Conservation (phyloP, 2,797 vertebrate genomes). For the Enteromius mattozi region DNA sequence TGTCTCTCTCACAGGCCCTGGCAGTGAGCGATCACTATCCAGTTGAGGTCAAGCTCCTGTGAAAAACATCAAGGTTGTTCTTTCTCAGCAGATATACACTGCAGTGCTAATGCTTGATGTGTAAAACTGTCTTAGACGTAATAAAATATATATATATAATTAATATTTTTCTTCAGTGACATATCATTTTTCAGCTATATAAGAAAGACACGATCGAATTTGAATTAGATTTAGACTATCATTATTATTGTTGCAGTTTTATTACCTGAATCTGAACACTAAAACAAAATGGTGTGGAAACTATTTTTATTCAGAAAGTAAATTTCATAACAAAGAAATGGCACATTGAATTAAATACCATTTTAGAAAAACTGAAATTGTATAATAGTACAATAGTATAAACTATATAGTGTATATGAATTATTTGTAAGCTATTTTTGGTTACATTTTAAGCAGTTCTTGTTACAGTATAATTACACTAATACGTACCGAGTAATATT, state of each 20-base stretch:
- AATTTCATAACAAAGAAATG: neutral
- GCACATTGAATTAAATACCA: neutral
- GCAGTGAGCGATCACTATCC: slow-evolving; percentile 92
- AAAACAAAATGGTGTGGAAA: neutral
- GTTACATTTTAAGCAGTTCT: neutral
- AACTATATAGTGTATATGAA: neutral
- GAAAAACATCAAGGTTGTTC: neutral
- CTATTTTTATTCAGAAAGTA: neutral
- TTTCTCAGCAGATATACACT: neutral
- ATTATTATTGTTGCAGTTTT: neutral
- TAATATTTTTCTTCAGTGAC: neutral
- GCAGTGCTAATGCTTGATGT: neutral
- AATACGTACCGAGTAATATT: neutral
- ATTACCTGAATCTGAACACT: neutral
- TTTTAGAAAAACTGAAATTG: neutral
- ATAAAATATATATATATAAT: neutral
- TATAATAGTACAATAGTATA: neutral
- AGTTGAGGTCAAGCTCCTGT: slow-evolving; percentile 80
- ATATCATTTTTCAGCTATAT: neutral
- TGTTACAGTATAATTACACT: neutral
- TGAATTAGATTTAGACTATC: neutral
- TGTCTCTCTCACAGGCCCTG: slow-evolving; percentile 75
- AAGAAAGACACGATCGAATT: neutral
- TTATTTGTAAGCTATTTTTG: neutral
- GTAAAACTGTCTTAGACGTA: neutral